Percentiles rank a stretch among this genome's conserved stretches.
Evolutionary conservation across 2,113 vertebrate genomes (phyloP).

Genomic region (Elachura formosa): DNA sequence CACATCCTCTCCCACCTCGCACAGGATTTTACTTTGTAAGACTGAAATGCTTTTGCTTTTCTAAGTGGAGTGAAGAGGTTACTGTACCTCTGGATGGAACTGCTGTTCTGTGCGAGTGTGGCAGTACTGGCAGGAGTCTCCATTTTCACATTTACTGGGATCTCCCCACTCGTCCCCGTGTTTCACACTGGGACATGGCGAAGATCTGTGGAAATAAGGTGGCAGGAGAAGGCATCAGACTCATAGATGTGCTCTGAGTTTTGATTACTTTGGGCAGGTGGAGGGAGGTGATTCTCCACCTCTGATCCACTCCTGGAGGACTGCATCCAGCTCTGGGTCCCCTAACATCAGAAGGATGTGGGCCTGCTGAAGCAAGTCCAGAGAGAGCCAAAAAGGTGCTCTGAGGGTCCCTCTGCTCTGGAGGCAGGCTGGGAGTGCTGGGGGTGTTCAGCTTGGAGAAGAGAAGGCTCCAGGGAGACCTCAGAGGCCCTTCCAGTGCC

Average conservation of each 20-base stretch:
- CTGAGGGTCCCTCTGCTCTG: background rate
- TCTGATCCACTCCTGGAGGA: background rate
- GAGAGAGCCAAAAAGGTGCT: background rate
- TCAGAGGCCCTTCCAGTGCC: background rate
- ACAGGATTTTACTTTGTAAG: background rate
- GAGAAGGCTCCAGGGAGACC: background rate
- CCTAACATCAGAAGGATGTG: background rate
- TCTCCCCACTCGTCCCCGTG: conserved; percentile 98
- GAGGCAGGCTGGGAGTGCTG: background rate
- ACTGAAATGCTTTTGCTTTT: background rate
- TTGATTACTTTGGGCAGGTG: background rate
- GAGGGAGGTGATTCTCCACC: background rate
- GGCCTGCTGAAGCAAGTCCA: background rate
- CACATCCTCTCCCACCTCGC: background rate
- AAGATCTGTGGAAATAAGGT: conserved; percentile 74
- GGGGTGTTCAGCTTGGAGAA: background rate
- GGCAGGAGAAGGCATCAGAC: background rate
- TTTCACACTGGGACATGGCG: conserved; percentile 93
- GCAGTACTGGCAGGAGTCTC: conserved; percentile 92
- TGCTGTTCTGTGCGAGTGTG: conserved; percentile 97
- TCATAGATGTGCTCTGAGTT: background rate
- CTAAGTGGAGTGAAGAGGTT: background rate
- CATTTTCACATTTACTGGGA: conserved; percentile 94
- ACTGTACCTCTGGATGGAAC: conserved; percentile 92
- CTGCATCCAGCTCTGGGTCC: background rate